Conservation (phyloP, 2,113 vertebrate genomes). For the Pipra filicauda region DNA sequence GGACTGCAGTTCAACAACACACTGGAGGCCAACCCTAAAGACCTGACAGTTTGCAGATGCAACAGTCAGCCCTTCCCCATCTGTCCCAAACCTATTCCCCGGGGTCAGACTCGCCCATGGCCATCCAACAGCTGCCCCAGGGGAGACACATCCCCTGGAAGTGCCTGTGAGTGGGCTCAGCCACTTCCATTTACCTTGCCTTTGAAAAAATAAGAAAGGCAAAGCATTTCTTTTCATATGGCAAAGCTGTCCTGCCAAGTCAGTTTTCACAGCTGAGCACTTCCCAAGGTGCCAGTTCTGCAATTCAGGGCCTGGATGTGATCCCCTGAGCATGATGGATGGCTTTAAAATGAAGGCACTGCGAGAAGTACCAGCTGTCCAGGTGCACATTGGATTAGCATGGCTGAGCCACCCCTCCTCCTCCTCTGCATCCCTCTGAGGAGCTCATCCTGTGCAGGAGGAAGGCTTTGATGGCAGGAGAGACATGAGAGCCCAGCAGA, state of each 20-base stretch:
- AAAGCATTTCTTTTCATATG: constrained; percentile 24
- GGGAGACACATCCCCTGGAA: background rate
- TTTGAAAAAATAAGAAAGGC: constrained; percentile 4
- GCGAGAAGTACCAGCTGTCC: constrained; percentile 66
- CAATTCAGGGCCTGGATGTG: constrained; percentile 38
- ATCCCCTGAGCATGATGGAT: constrained; percentile 63
- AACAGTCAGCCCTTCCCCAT: background rate
- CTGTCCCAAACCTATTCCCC: background rate
- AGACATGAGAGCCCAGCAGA: background rate
- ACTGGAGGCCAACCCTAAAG: background rate
- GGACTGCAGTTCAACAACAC: background rate
- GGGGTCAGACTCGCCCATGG: background rate
- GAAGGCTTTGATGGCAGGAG: background rate
- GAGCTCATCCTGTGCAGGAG: background rate
- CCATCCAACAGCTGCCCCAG: background rate
- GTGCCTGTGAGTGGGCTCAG: background rate
- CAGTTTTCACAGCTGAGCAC: constrained; percentile 70
- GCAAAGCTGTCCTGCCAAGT: constrained; percentile 23
- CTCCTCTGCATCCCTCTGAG: background rate
- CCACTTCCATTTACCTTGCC: background rate
- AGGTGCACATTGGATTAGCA: constrained; percentile 49
- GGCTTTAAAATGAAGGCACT: constrained; percentile 59
- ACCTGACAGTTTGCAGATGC: background rate
- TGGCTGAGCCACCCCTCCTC: constrained; percentile 35
- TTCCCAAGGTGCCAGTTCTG: constrained; percentile 67